phyloP scores from a whole-genome alignment of 2,888 invertebrate species.

The Folsomia manolachei region DNA sequence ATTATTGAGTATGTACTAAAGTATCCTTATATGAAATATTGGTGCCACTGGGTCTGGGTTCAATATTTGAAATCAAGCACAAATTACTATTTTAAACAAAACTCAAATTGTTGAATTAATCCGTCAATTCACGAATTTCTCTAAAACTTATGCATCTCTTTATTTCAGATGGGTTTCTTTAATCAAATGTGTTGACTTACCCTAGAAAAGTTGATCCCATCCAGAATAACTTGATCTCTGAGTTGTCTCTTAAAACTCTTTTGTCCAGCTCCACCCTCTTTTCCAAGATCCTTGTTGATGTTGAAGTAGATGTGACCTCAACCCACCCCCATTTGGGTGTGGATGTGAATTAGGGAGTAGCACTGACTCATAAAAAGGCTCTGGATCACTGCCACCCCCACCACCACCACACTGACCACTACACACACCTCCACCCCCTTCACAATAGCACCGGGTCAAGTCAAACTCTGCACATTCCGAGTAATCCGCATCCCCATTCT shows the following conservation, averaged over 20 bases:
- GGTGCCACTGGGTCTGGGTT: too few relatives aligned
- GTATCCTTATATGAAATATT: too few relatives aligned
- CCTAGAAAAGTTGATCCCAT: constrained; percentile 47
- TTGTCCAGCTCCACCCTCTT: background rate
- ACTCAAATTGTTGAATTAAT: too few relatives aligned
- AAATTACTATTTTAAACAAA: too few relatives aligned
- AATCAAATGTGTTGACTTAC: too few relatives aligned
- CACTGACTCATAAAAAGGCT: background rate
- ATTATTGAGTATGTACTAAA: too few relatives aligned
- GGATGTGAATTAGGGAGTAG: background rate
- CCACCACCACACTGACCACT: constrained; percentile 24
- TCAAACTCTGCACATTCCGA: constrained; percentile 40
- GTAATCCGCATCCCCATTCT: constrained; percentile 39
- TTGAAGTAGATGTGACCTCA: background rate
- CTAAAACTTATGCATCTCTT: too few relatives aligned
- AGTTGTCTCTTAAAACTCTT: constrained; percentile 40
- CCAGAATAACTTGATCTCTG: constrained; percentile 46
- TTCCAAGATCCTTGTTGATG: too few relatives aligned
- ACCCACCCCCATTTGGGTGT: too few relatives aligned
- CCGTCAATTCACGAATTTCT: too few relatives aligned
- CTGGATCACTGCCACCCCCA: background rate
- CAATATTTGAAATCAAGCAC: too few relatives aligned
- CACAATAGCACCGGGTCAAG: constrained; percentile 16
- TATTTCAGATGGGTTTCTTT: too few relatives aligned
- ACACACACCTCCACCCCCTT: constrained; percentile 20